These are phyloP conservation scores for Lepidurus couesii DNA, from an alignment of 1,140 invertebrate species.

Conservation along the genomic window DNA sequence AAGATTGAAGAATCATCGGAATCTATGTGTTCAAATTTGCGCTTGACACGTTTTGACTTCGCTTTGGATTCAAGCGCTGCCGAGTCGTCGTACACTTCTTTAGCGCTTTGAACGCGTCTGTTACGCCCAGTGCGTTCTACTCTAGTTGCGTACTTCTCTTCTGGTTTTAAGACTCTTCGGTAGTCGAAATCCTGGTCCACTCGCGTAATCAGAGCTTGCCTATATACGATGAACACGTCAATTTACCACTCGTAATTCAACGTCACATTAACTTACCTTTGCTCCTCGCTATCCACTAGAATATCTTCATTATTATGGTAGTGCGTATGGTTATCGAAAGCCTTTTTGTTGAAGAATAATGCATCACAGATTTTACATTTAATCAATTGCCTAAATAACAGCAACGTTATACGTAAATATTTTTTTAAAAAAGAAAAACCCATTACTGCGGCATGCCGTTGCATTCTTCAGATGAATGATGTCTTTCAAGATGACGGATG, in stretches of 20 bases:
- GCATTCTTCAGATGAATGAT: conserved; percentile 54
- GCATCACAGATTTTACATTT: conserved; percentile 59
- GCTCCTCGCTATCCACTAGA: conserved; percentile 58
- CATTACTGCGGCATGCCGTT: conserved; percentile 47
- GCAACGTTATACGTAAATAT: neutral
- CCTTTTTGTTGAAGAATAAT: conserved; percentile 59
- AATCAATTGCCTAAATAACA: conserved; percentile 39
- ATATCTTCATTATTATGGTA: conserved; percentile 58
- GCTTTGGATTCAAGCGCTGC: neutral
- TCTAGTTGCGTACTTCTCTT: conserved; percentile 48
- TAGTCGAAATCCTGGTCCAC: conserved; percentile 57
- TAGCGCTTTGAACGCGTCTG: neutral
- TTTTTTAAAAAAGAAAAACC: neutral
- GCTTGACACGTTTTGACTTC: neutral
- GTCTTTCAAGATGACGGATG: conserved; percentile 54
- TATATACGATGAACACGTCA: conserved; percentile 36
- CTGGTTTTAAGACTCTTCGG: conserved; percentile 46
- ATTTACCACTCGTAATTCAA: neutral
- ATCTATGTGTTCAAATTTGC: neutral
- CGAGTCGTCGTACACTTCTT: conserved; percentile 5
- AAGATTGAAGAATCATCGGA: conserved; percentile 28
- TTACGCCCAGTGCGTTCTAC: conserved; percentile 2
- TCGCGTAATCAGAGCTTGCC: conserved; percentile 47
- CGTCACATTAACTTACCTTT: conserved; percentile 44
- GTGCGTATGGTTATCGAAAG: conserved; percentile 57